A percentile compares a stretch with the other conserved stretches of the same genome.
phyloP scores from a whole-genome alignment of 2,797 vertebrate species.

The Macropodus opercularis region DNA sequence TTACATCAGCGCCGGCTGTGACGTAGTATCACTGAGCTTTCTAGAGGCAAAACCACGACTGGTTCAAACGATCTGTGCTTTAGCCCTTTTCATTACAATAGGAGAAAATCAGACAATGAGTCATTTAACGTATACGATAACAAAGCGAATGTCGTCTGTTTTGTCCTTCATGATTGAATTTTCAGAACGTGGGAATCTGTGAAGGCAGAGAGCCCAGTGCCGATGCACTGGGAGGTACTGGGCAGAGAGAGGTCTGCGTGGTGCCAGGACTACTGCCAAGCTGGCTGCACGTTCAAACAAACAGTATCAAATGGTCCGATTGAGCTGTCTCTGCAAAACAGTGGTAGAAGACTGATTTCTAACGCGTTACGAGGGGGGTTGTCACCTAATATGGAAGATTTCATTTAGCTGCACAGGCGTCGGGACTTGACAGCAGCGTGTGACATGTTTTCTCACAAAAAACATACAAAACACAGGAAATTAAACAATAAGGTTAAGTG shows the following conservation, averaged over 20 bases:
- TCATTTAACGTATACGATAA: conserved; percentile 10
- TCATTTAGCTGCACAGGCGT: conserved; percentile 21
- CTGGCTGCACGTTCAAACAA: conserved; percentile 50
- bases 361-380: conserved; percentile 5
- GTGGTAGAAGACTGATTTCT: conserved; percentile 9
- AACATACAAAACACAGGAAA: conserved; percentile 28
- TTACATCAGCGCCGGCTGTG: conserved; percentile 9
- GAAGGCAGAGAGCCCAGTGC: conserved; percentile 53
- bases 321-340: conserved; percentile 42
- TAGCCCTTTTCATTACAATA: conserved; percentile 6
- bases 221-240: conserved; percentile 56
- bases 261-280: conserved; percentile 60
- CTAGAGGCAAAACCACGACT: background rate
- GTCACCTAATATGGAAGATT: too few relatives aligned
- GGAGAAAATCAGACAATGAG: background rate
- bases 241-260: conserved; percentile 36
- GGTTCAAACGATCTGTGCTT: background rate
- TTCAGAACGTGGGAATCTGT: conserved; percentile 25
- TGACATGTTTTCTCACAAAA: conserved; percentile 37
- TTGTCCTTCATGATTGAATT: conserved; percentile 32
- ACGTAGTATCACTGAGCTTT: conserved; percentile 2
- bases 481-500: conserved; percentile 23
- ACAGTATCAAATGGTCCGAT: conserved; percentile 50
- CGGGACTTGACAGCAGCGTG: conserved; percentile 60
- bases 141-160: conserved; percentile 23